phyloP scores from a whole-genome alignment of 2,113 vertebrate species.

The Mystacornis crossleyi region DNA sequence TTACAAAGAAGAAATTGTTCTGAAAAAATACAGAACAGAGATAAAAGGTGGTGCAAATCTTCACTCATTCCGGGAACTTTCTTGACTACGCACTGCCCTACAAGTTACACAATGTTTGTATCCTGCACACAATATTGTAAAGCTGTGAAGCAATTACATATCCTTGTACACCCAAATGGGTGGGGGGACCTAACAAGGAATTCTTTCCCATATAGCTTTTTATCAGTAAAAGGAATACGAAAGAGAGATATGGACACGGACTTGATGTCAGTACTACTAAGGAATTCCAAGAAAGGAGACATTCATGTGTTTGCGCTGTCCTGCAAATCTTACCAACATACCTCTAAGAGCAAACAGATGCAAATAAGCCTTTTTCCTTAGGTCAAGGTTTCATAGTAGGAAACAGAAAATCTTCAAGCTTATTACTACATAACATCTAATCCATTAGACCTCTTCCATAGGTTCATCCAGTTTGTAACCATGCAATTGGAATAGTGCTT shows the following conservation, averaged over 20 bases:
- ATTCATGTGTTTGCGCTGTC: background rate
- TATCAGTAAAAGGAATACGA: background rate
- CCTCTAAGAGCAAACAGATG: background rate
- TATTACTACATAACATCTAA: background rate
- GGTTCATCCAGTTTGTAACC: background rate
- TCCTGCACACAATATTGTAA: background rate
- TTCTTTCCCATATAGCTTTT: background rate
- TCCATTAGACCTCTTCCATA: background rate
- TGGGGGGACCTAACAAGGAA: background rate
- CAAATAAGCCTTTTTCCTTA: background rate
- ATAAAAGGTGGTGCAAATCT: background rate
- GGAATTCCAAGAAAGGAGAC: background rate
- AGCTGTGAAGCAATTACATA: background rate
- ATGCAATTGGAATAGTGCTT: background rate
- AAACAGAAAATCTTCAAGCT: background rate
- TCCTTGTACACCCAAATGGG: rapidly evolving
- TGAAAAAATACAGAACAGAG: background rate
- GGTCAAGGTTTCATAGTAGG: background rate
- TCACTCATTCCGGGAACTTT: background rate
- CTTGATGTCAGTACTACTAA: background rate
- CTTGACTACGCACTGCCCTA: rapidly evolving
- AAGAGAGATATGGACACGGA: background rate
- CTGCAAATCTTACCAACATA: background rate
- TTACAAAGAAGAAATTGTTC: background rate
- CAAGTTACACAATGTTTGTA: no score